Evolutionary conservation across 2,888 invertebrate species (phyloP).

Genomic region (Creontiades dilutus): DNA sequence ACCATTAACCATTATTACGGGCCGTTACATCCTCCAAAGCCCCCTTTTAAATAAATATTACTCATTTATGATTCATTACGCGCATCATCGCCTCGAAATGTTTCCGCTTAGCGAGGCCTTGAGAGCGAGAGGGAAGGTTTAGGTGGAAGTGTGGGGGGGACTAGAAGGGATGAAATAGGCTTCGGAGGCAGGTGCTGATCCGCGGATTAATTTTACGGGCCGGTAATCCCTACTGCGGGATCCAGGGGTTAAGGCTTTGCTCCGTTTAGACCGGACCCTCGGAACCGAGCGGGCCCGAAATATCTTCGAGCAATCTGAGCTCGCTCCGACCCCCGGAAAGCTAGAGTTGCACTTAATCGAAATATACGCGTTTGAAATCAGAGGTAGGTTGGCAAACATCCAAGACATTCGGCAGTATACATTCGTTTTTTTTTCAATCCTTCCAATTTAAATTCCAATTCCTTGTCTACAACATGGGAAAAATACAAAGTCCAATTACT

Average conservation of each 20-base stretch:
- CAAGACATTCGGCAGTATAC: no score
- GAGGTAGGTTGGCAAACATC: not conserved
- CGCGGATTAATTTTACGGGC: slow-evolving; percentile 67
- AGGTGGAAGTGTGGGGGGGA: not conserved
- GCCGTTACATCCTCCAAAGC: slow-evolving; percentile 43
- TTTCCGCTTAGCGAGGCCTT: slow-evolving; percentile 29
- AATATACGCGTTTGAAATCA: not conserved
- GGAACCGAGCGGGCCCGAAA: not conserved
- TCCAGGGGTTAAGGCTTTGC: not conserved
- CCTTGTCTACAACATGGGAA: no score
- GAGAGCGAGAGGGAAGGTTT: not conserved
- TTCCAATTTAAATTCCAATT: no score
- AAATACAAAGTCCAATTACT: no score
- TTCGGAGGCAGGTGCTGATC: slow-evolving; percentile 60
- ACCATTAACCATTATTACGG: slow-evolving; percentile 61
- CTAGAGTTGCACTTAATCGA: not conserved
- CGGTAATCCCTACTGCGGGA: slow-evolving; percentile 46
- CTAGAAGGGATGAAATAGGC: slow-evolving; percentile 40
- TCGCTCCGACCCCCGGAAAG: not conserved
- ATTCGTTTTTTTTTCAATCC: no score
- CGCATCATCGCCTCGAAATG: slow-evolving; percentile 49
- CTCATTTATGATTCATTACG: slow-evolving; percentile 62
- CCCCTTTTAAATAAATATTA: slow-evolving; percentile 54
- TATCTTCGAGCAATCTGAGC: not conserved
- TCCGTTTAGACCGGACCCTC: not conserved